A percentile compares a stretch with the other conserved stretches of the same genome.
phyloP scores from a whole-genome alignment of 2,888 invertebrate genomes.

The Cepaea hortensis region DNA sequence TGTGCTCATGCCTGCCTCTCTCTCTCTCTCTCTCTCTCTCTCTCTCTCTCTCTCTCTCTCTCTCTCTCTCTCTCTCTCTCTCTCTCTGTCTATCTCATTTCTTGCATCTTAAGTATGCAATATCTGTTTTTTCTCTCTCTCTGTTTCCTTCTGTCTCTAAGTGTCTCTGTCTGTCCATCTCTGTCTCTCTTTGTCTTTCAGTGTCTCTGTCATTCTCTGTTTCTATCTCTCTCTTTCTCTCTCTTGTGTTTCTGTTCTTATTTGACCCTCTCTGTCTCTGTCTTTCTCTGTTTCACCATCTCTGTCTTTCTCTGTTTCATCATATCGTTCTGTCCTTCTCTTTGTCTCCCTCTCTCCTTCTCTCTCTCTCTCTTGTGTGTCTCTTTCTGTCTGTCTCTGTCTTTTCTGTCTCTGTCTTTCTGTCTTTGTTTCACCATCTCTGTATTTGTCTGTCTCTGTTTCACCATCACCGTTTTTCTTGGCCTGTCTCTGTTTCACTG shows the following conservation, averaged over 20 bases:
- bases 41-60: background rate
- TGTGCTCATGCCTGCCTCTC: too few relatives aligned
- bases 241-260: background rate
- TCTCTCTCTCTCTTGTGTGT: background rate
- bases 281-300: background rate
- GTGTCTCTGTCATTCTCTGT: background rate
- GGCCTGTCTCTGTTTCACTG: too few relatives aligned
- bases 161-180: background rate
- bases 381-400: too few relatives aligned
- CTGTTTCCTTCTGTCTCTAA: background rate
- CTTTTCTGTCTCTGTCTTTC: too few relatives aligned
- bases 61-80: background rate
- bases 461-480: too few relatives aligned
- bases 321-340: background rate
- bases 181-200: background rate
- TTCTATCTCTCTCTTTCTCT: background rate
- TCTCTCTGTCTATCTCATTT: background rate
- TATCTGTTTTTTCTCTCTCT: background rate
- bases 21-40: background rate
- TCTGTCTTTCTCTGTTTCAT: background rate
- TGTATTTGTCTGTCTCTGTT: too few relatives aligned
- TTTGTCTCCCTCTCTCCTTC: background rate
- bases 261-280: background rate
- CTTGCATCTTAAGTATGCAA: background rate
- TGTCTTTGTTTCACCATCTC: too few relatives aligned